Evolutionary conservation across 23 tunicate species (phyloP), one percentile per base, ranked within the genome.

Genomic region (Trididemnum clinides): DNA sequence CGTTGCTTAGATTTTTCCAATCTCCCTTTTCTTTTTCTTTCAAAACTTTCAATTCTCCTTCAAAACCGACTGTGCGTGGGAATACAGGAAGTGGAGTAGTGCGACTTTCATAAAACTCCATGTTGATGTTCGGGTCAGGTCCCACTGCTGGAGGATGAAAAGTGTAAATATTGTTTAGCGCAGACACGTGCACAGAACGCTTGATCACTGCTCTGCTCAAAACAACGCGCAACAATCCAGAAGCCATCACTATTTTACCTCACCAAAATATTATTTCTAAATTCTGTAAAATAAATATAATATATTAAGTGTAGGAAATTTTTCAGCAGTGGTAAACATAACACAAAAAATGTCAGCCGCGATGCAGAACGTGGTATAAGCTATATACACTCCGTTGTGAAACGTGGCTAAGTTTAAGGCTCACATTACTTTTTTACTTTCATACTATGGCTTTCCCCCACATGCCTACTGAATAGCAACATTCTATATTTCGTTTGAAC

Each of bases 1-100:
- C 98, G 28, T 39, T 72, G n/a, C 84, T 51, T 57, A 94, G 75
- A 22, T 82, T 65, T 57, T 85, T 89, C 98, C 98, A 94, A 51
- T 81, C 88, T 10, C 93, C 93, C 18, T 66, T 54, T 73, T 94
- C 98, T 74, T 88, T 89, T 33, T 81, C 90, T 77, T 94, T 94
- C 70, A 94, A 32, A 5, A 88, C 88, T 37, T 88, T 81, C n/a
- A 94, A 81, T 64, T 94, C 98, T 2, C 73, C 91, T 34, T 58
- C 49, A 36, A 54, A 73, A n/a, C 30, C 74, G 15, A 87, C 35
- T 0, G 78, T 85, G 0, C 95, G 88, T 33, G 95, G 99, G 15
- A 30, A n/a, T 5, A 21, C 78, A 21, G 95, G 95, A 19, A 90
- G 39, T 64, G 99, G 99, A 21, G 64, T 64, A 0, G 64, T 65